phyloP scores from a whole-genome alignment of 2,888 invertebrate species.

The Anarsia innoxiella region DNA sequence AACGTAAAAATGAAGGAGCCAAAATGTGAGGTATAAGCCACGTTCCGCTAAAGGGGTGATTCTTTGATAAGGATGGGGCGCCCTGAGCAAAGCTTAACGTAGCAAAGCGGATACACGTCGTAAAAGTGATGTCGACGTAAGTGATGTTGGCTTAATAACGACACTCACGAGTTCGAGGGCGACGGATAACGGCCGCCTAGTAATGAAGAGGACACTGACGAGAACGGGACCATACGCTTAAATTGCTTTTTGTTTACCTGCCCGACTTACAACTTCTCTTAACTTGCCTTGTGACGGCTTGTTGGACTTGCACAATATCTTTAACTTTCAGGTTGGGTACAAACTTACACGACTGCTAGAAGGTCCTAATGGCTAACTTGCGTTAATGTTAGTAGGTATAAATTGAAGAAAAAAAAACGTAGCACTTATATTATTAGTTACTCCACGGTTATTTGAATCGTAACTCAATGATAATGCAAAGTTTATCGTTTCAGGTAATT shows the following conservation, averaged over 20 bases:
- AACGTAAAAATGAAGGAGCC: constrained; percentile 3
- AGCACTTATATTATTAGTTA: too few species aligned
- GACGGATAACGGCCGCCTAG: constrained; percentile 20
- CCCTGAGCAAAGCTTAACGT: constrained; percentile 32
- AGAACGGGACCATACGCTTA: constrained; percentile 13
- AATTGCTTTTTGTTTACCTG: constrained; percentile 21
- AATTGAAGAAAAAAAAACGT: too few species aligned
- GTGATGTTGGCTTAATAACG: constrained; percentile 32
- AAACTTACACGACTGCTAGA: too few species aligned
- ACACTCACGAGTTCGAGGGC: constrained; percentile 26
- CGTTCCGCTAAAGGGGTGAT: constrained; percentile 26
- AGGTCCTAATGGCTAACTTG: too few species aligned
- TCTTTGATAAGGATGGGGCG: constrained; percentile 33
- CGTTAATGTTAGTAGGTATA: too few species aligned
- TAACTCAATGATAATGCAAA: too few species aligned
- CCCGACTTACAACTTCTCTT: constrained; percentile 4
- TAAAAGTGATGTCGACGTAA: constrained; percentile 43
- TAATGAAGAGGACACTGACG: constrained; percentile 16
- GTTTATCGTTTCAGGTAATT: too few species aligned
- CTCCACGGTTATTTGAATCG: too few species aligned
- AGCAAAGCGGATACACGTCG: constrained; percentile 41
- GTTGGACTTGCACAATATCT: too few species aligned
- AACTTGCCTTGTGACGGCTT: too few species aligned
- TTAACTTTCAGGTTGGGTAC: too few species aligned
- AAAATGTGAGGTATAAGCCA: constrained; percentile 13